Percentiles rank a stretch among this genome's conserved stretches.
Conservation (phyloP, 2,113 vertebrate genomes). For the Bubo blakistoni region DNA sequence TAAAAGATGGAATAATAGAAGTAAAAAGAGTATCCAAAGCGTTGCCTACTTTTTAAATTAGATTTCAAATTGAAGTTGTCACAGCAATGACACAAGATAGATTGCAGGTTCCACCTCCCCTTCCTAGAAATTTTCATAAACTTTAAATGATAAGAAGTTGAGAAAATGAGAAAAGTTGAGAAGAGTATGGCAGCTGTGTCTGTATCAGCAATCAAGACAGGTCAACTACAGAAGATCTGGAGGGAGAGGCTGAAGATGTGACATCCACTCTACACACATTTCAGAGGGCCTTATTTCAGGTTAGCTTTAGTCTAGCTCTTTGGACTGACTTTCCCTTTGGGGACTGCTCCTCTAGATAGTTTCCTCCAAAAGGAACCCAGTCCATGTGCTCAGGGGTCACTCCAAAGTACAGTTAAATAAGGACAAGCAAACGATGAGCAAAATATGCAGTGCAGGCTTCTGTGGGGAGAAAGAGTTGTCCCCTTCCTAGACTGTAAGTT, state of each 20-base stretch:
- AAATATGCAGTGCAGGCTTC: neutral
- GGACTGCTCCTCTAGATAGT: neutral
- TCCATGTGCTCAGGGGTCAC: neutral
- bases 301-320: neutral
- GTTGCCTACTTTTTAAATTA: neutral
- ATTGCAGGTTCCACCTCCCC: neutral
- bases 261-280: neutral
- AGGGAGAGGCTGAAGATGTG: neutral
- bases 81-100: neutral
- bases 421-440: neutral
- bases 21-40: neutral
- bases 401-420: neutral
- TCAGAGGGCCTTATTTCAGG: neutral
- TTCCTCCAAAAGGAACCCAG: neutral
- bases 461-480: neutral
- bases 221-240: neutral
- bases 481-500: neutral
- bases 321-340: neutral
- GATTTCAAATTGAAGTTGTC: neutral
- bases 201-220: neutral
- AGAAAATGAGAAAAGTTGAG: neutral
- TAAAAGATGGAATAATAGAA: neutral
- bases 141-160: neutral
- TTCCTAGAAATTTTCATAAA: neutral
- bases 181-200: neutral